A percentile compares a stretch with the other conserved stretches of the same genome.
Evolutionary conservation across 2,113 vertebrate species (phyloP).

Genomic region (Thamnophis sirtalis): DNA sequence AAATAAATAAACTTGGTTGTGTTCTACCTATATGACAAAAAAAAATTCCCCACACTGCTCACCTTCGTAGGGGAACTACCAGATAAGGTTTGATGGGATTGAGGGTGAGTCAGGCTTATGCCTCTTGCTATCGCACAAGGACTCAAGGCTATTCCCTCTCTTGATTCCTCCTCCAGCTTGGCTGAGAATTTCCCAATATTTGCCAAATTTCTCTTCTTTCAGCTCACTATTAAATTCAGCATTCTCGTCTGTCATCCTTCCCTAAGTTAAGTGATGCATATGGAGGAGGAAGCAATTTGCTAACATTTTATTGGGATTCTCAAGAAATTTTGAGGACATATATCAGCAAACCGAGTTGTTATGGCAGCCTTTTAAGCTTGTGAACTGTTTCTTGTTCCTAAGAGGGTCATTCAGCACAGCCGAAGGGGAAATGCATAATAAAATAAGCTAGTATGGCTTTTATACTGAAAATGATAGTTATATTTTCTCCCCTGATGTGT

Average conservation of each 20-base stretch:
- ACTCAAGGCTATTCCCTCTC: too few species aligned
- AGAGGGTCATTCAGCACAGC: not conserved
- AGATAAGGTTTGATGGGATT: too few species aligned
- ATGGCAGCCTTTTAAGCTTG: not conserved
- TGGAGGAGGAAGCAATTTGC: not conserved
- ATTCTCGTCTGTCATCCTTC: not conserved
- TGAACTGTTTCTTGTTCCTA: not conserved
- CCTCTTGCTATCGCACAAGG: too few species aligned
- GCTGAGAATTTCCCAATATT: too few species aligned
- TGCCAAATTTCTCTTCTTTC: not conserved
- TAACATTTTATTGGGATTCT: not conserved
- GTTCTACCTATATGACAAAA: too few species aligned
- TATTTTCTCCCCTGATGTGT: not conserved
- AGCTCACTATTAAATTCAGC: not conserved
- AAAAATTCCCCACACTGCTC: too few species aligned
- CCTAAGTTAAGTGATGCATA: not conserved
- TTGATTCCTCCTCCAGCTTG: too few species aligned
- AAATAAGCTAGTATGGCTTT: not conserved
- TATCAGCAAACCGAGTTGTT: not conserved
- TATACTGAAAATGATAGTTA: not conserved
- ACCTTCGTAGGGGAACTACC: too few species aligned
- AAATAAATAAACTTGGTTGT: too few species aligned
- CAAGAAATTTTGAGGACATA: not conserved
- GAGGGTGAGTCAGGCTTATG: too few species aligned
- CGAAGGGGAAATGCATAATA: not conserved